Percentiles rank a stretch among this genome's conserved stretches.
Evolutionary conservation across 2,888 invertebrate species (phyloP).

Genomic region (Tricholauxania praeusta): DNA sequence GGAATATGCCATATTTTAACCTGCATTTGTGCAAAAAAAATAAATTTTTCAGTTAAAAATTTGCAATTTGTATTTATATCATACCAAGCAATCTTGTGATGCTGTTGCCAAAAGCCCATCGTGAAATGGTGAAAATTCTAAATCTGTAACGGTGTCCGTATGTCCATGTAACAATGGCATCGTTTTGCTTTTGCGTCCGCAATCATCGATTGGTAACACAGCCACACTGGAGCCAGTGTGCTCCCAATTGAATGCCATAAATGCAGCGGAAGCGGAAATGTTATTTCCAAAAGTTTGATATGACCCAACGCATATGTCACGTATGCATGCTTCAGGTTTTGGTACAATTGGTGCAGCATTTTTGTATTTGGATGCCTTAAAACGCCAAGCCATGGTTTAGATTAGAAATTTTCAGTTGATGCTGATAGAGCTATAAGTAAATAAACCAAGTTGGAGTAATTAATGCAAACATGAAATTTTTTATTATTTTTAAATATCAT

Average conservation of each 20-base stretch:
- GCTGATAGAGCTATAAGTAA: constrained; percentile 29
- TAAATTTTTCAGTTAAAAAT: constrained; percentile 5
- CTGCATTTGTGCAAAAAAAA: constrained; percentile 65
- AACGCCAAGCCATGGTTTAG: constrained; percentile 86
- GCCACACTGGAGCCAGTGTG: constrained; percentile 92
- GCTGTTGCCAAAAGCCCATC: constrained; percentile 92
- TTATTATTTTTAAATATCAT: neutral
- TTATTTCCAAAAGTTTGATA: constrained; percentile 96
- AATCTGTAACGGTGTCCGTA: constrained; percentile 92
- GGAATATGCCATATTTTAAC: constrained; percentile 93
- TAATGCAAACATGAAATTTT: constrained; percentile 30
- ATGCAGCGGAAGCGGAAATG: constrained; percentile 91
- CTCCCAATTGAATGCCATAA: constrained; percentile 96
- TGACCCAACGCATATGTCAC: constrained; percentile 91
- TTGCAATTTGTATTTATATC: constrained; percentile 8
- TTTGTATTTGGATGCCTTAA: constrained; percentile 98
- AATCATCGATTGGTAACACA: constrained; percentile 87
- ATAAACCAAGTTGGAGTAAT: constrained; percentile 38
- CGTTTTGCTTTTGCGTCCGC: constrained; percentile 88
- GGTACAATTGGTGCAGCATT: constrained; percentile 97
- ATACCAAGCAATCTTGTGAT: constrained; percentile 86
- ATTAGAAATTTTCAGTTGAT: constrained; percentile 11
- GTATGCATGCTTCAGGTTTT: constrained; percentile 89
- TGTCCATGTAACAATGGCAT: constrained; percentile 89
- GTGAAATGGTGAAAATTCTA: constrained; percentile 96